A percentile compares a stretch with the other conserved stretches of the same genome.
phyloP scores from a whole-genome alignment of 2,888 invertebrate species.

The Trichacis sp. region DNA sequence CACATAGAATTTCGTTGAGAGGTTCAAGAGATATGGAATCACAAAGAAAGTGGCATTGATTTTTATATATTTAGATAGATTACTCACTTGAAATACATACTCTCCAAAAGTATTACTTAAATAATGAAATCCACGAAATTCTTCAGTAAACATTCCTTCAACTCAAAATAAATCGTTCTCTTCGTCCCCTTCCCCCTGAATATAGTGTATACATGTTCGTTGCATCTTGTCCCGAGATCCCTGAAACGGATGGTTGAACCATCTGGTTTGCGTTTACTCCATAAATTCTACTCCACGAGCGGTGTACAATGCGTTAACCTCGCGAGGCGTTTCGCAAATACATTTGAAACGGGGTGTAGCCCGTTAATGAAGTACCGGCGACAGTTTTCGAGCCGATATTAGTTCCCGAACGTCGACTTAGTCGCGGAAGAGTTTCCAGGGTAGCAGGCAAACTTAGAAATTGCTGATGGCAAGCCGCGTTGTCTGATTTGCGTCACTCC shows the following conservation, averaged over 20 bases:
- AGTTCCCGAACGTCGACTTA: conserved; percentile 9
- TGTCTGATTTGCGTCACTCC: background rate
- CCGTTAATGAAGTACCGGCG: conserved; percentile 43
- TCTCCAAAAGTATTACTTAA: no score
- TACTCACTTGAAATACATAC: no score
- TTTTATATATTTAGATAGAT: no score
- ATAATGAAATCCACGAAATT: no score
- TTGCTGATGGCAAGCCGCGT: background rate
- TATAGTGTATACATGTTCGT: no score
- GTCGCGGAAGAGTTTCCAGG: background rate
- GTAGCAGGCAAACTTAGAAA: conserved; percentile 6
- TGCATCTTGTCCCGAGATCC: background rate
- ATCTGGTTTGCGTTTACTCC: conserved; percentile 46
- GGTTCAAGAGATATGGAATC: no score
- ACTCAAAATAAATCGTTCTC: no score
- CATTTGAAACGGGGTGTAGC: conserved; percentile 26
- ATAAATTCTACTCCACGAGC: conserved; percentile 46
- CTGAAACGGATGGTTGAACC: conserved; percentile 36
- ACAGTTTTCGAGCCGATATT: conserved; percentile 40
- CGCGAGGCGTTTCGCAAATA: conserved; percentile 13
- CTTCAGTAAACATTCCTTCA: no score
- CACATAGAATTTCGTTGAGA: no score
- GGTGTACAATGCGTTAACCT: conserved; percentile 40
- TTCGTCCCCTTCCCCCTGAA: no score
- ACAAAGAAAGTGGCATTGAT: no score